phyloP scores from a whole-genome alignment of 2,888 invertebrate genomes.

The Drosophila fungiperda region DNA sequence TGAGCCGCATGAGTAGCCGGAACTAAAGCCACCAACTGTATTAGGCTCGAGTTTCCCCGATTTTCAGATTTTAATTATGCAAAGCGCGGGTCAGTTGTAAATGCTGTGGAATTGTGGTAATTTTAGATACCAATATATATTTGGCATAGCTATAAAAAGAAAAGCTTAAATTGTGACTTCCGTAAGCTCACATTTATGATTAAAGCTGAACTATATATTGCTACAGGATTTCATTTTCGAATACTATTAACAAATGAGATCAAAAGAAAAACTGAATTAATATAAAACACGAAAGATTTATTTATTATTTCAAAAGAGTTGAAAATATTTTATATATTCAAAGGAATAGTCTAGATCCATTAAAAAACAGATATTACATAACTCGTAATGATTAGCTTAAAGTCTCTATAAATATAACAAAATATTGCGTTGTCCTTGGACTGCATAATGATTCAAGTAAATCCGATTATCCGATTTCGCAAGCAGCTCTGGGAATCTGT shows the following conservation, averaged over 20 bases:
- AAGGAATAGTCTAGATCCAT: background rate
- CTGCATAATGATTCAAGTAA: slow-evolving; percentile 1
- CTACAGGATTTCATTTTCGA: background rate
- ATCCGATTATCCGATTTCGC: slow-evolving; percentile 25
- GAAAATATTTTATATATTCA: background rate
- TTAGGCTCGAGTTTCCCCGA: slow-evolving; percentile 14
- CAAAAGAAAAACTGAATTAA: background rate
- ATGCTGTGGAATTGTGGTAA: slow-evolving; percentile 52
- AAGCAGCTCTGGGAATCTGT: slow-evolving; percentile 45
- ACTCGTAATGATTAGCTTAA: background rate
- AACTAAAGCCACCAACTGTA: slow-evolving; percentile 58
- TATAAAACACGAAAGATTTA: background rate
- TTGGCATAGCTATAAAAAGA: slow-evolving; percentile 12
- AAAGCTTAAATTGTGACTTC: background rate
- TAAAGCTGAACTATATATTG: background rate
- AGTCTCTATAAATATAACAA: background rate
- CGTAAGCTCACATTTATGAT: slow-evolving; percentile 7
- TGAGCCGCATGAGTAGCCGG: slow-evolving; percentile 73
- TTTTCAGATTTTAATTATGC: slow-evolving; percentile 32
- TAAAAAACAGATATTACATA: background rate
- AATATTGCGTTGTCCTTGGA: slow-evolving; percentile 3
- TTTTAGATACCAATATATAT: slow-evolving; percentile 17
- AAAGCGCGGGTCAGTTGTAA: slow-evolving; percentile 35
- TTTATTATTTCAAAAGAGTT: background rate
- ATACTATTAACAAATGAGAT: background rate